Base-by-base conservation (phyloP, 2,797 vertebrate species). In the Enteromius paludinosus region DNA sequence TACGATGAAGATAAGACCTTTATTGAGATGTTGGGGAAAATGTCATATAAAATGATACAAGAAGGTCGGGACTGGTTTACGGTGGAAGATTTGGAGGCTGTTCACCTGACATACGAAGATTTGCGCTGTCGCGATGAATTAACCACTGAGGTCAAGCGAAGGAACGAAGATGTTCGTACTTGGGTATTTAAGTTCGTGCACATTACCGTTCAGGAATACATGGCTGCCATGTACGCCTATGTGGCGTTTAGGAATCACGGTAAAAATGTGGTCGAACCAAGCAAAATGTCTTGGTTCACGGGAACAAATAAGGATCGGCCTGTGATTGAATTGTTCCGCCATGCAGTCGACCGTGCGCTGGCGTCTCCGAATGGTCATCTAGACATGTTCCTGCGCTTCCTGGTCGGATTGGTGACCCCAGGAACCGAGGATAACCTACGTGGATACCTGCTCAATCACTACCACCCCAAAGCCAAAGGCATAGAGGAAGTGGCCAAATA, bases 141-240 rank as follows among this genome's bases (percentile, higher is more conserved):
- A 30, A 93, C 91, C 52, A 92, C 91, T 0, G 93, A 94, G 86
- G 82, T 94, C 33, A 73, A 3, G 23, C 78, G 20, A 11, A 35
- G 0, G 0, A 77, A 5, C 2, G 84, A 25, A 18, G 18, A 14
- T n/a, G 69, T 2, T 5, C 65, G 0, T 1, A 86, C 87, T 52
- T 83, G 84, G 79, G 56, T 6, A 0, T 95, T 90, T 86, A 85
- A 88, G 72, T 95, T 95, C 5, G 49, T 91, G 15, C 92, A 95
- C 84, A 30, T 73, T 72, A 91, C 87, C 35, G 0, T 94, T 18
- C 93, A 94, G 92, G 93, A 94, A 78, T 95, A 92, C 88, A 90
- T 95, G 86, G 94, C 94, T 0, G 94, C 94, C 5, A 2, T 94
- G 43, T 93, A 94, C 3, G 87, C 89, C 41, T 95, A 93, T 81